Evolutionary conservation across 2,888 invertebrate species (phyloP), one percentile per base, ranked within the genome.

Genomic region (Platycnemis pennipes): DNA sequence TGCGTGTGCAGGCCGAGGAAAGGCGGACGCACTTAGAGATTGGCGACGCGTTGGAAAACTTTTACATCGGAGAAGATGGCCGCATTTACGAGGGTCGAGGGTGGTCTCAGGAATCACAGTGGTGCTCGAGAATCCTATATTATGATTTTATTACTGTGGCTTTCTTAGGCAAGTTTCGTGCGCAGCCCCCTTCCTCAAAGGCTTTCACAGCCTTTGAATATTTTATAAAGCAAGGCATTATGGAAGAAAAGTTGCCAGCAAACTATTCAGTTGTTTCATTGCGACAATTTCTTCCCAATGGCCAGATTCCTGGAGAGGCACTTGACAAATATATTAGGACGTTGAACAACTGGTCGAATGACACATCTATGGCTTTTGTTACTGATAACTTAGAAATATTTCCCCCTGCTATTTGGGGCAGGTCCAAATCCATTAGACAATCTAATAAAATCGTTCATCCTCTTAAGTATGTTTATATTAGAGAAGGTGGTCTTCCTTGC

Each of bases 1-100:
- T 77, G n/a, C 77, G 77, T 11, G 7, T 77, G 1, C 77, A 77
- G 37, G 77, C 37, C 37, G 77, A 77, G 16, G 31, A 77, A 77
- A 31, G 77, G 16, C 77, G 77, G n/a, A 13, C 13, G 26, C 37
- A 77, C 37, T 37, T 37, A 31, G 31, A 77, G 77, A 37, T 77
- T 37, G 77, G 77, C 13, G 77, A 77, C 37, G 77, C 77, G 11
- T 37, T 77, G 77, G 77, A 77, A 13, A 77, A 77, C 77, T 77
- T 77, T 37, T 77, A 77, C 77, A 77, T 77, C 37, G 77, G 77
- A 77, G 77, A 77, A 37, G 77, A 77, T 77, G 77, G 77, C 26
- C 77, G 77, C 2, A 77, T 77, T 37, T 77, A 77, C 37, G 77
- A 77, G 77, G 77, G 77, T 26, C 37, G 37, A 77, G 77, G 77